phyloP scores from a whole-genome alignment of 2,888 invertebrate genomes.

The Machimus atricapillus region DNA sequence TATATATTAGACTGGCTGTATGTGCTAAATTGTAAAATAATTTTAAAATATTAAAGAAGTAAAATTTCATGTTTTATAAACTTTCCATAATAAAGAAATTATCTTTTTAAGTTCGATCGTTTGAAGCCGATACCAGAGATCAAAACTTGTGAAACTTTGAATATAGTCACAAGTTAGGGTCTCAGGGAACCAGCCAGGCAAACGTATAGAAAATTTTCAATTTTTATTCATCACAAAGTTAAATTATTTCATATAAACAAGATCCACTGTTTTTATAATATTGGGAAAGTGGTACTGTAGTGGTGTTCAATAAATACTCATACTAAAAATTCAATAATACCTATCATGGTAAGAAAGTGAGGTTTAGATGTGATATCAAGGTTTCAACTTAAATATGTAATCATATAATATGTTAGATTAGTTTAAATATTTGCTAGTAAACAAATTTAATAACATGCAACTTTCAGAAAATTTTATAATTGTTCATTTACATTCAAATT shows the following conservation, averaged over 20 bases:
- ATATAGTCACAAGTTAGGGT: slow-evolving; percentile 65
- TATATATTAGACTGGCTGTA: background rate
- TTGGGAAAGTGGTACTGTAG: background rate
- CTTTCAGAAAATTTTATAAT: too few species aligned
- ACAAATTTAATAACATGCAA: too few species aligned
- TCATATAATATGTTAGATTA: too few species aligned
- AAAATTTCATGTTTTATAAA: background rate
- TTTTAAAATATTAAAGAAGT: background rate
- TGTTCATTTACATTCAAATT: too few species aligned
- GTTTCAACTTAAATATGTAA: background rate
- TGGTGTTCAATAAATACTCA: background rate
- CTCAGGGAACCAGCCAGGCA: slow-evolving; percentile 63
- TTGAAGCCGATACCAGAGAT: slow-evolving; percentile 65
- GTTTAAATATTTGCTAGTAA: background rate
- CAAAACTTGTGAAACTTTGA: slow-evolving; percentile 65
- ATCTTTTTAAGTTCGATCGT: slow-evolving; percentile 47
- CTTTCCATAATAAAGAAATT: background rate
- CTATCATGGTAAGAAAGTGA: background rate
- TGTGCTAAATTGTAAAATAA: background rate
- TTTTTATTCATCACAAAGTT: slow-evolving; percentile 42
- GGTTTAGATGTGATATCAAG: background rate
- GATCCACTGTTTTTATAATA: background rate
- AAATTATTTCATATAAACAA: background rate
- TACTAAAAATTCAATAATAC: background rate
- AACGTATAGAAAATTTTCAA: slow-evolving; percentile 57